Evolutionary conservation across 2,113 vertebrate species (phyloP), one percentile per base, ranked within the genome.

Genomic region (Acanthisitta chloris): DNA sequence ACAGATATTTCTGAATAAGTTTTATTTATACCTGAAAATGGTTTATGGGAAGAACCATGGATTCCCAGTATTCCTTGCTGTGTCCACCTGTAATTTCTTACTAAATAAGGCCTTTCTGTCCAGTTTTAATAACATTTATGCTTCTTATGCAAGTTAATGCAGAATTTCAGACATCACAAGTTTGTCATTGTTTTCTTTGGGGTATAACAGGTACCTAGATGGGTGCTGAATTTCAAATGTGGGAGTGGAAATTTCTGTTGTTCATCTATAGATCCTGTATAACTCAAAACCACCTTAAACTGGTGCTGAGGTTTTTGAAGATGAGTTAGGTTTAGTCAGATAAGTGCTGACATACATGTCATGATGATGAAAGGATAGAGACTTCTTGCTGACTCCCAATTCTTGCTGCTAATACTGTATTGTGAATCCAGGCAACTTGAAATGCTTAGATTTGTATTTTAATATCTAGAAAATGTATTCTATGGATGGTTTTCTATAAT

Each of bases 321-420:
- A 8, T 34, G 29, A 24, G 26, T 80, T 81, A 9, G 38, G 19
- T 83, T 77, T 74, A 81, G 36, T n/a, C 17, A 40, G 23, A 1
- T 61, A 55, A 72, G 19, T 8, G 2, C 34, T 79, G 34, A n/a
- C 20, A 17, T 36, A 6, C 26, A 4, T 0, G 0, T 14, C 45
- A 33, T 36, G 38, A 17, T 46, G 40, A 20, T 58, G 55, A 57
- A 65, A 67, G 43, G 15, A 9, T 51, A 51, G 48, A 59, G 79
- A 13, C 55, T 82, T 73, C 42, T 86, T 74, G 48, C 59, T 79
- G 40, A 45, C 52, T 81, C 13, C 13, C 36, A 38, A 3, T 78
- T 87, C 19, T 64, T 93, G 55, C 54, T 88, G 69, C 58, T 67
- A 20, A 31, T 12, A 46, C 52, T 6, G 1, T 65, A 6, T 25